phyloP scores from a whole-genome alignment of 2,113 vertebrate species.

The Neodon shergylaensis region DNA sequence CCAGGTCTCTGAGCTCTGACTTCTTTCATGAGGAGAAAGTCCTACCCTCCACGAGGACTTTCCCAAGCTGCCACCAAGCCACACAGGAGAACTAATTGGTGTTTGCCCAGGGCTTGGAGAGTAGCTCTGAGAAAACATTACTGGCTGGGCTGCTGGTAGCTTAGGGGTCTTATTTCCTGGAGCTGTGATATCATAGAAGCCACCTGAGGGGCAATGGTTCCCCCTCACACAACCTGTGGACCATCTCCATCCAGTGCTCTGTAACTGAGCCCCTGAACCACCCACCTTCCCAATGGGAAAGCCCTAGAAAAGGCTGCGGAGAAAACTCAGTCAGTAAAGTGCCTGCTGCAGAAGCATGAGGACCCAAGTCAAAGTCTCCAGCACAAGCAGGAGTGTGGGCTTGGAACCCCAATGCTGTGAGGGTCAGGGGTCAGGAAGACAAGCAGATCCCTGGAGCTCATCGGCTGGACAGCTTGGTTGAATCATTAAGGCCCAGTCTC shows the following conservation, averaged over 20 bases:
- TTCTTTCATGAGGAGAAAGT: not conserved
- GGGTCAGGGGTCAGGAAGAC: not conserved
- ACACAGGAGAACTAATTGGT: not conserved
- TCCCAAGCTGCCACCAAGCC: not conserved
- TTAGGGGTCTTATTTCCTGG: not conserved
- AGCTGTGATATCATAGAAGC: not conserved
- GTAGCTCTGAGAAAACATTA: not conserved
- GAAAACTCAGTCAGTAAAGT: not conserved
- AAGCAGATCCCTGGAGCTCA: not conserved
- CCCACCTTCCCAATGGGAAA: too few species aligned
- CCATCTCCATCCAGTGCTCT: too few species aligned
- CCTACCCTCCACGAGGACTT: not conserved
- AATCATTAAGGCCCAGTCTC: not conserved
- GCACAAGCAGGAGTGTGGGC: not conserved
- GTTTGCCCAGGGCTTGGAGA: conserved; percentile 48
- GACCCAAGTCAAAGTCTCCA: not conserved
- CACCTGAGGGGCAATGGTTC: not conserved
- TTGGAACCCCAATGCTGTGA: not conserved
- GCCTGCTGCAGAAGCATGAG: not conserved
- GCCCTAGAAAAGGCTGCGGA: too few species aligned
- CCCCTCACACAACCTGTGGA: not conserved
- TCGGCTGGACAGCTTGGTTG: not conserved
- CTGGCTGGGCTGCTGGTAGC: not conserved
- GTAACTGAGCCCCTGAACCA: accelerated
- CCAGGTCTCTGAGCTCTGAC: too few species aligned